Base-by-base conservation (phyloP, 2,888 invertebrate genomes). In the Pseudolycoriella hygida region DNA sequence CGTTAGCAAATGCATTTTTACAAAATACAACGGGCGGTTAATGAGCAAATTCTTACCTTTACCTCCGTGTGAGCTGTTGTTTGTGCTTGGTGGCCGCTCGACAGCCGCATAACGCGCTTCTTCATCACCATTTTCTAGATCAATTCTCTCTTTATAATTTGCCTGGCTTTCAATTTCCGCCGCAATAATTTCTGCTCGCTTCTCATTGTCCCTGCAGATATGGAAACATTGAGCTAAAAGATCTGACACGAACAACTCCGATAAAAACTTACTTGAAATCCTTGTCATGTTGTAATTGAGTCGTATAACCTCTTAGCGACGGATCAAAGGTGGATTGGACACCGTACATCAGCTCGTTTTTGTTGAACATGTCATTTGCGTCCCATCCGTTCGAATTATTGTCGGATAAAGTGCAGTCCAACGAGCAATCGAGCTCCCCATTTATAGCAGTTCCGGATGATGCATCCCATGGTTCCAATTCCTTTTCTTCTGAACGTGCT, bases 321-420 rank as follows among this genome's bases (percentile, higher is more conserved):
- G 90, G 86, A 60, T 92, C 90, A 62, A 87, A 97, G 2, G 89
- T 89, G 53, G 92, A 86, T 56, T 81, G 81, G 10, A 96, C 89
- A 45, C 94, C 92, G 65, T 93, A 94, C 52, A 84, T 76, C 60
- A 78, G 76, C 62, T 89, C 88, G 67, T 96, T 96, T 62, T 82
- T 87, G 52, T 81, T 74, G 67, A 97, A 97, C 96, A 97, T 97
- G 54, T 96, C 94, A 63, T 84, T 80, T 2, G 85, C 83, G 69
- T 93, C 89, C 96, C 97, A 97, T 48, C 96, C 96, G 70, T 92
- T 92, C 66, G 80, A 75, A 52, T 77, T 75, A 53, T 77, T 72
- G 58, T 84, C 84, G 47, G 85, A 64, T 25, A 25, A 25, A 8
- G 25, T 25, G 8, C 25, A 25, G 54, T 83, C 83, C 52, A 74